A percentile compares a stretch with the other conserved stretches of the same genome.
Evolutionary conservation across 2,113 vertebrate species (phyloP).

Genomic region (Toxostoma redivivum): DNA sequence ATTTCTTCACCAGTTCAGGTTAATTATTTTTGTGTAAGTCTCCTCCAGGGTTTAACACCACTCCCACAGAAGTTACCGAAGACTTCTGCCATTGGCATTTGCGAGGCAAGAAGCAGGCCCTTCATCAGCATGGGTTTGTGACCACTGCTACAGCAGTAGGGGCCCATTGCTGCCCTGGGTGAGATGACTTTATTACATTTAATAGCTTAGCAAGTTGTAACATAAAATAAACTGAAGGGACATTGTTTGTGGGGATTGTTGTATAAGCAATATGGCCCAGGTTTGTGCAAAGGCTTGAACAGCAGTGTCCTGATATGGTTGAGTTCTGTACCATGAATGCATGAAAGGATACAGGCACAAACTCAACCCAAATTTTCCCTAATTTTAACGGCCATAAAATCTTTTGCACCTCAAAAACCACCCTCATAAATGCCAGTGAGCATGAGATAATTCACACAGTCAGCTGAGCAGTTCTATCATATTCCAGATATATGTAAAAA

Average conservation of each 20-base stretch:
- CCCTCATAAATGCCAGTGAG: background rate
- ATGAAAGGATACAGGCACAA: background rate
- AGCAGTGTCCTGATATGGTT: background rate
- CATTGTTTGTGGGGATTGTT: background rate
- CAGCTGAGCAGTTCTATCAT: background rate
- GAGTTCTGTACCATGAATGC: background rate
- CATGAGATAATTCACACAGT: background rate
- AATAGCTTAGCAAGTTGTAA: background rate
- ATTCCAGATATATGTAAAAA: constrained; percentile 22
- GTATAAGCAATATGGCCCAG: background rate
- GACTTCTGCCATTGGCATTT: background rate
- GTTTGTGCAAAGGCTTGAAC: accelerated
- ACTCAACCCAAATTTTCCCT: background rate
- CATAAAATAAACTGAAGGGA: background rate
- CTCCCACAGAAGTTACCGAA: background rate
- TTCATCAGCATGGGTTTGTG: background rate
- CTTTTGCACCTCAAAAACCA: background rate
- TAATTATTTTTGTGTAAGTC: background rate
- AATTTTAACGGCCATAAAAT: background rate
- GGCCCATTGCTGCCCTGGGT: background rate
- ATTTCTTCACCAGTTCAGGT: background rate
- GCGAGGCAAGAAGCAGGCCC: accelerated
- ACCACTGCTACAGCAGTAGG: background rate
- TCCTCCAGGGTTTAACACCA: background rate
- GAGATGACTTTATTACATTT: background rate